Evolutionary conservation across 2,888 invertebrate genomes (phyloP).

Genomic region (Drosophila formosana): DNA sequence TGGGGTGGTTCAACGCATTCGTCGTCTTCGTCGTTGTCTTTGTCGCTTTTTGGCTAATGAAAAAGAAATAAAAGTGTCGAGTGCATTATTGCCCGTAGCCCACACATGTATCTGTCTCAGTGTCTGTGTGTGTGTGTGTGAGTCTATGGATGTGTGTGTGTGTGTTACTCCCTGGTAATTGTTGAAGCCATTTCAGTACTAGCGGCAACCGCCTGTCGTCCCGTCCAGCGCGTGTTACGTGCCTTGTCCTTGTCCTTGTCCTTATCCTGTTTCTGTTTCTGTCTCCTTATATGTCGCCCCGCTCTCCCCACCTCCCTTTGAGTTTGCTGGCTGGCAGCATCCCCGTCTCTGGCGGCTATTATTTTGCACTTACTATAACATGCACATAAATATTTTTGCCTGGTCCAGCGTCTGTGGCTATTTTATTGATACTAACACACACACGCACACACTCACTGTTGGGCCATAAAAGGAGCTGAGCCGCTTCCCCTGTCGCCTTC

Average conservation of each 20-base stretch:
- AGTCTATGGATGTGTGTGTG: background rate
- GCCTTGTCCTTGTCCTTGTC: conserved; percentile 30
- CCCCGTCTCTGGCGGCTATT: conserved; percentile 66
- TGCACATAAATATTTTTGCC: conserved; percentile 78
- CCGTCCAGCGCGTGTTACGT: conserved; percentile 59
- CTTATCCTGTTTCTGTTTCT: background rate
- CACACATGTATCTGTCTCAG: conserved; percentile 20
- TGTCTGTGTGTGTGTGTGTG: background rate
- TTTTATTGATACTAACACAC: conserved; percentile 77
- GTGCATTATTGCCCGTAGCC: conserved; percentile 73
- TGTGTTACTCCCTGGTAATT: conserved; percentile 70
- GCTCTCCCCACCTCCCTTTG: conserved; percentile 5
- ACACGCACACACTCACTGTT: conserved; percentile 34
- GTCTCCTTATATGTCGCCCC: background rate
- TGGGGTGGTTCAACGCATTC: conserved; percentile 44
- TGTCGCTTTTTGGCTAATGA: conserved; percentile 77
- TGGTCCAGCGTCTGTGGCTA: conserved; percentile 66
- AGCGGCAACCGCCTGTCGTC: conserved; percentile 48
- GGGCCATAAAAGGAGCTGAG: conserved; percentile 56
- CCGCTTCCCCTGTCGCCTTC: conserved; percentile 15
- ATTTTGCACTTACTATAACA: conserved; percentile 81
- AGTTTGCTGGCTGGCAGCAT: background rate
- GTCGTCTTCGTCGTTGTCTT: conserved; percentile 18
- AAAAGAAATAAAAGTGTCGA: conserved; percentile 81
- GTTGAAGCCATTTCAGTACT: conserved; percentile 68